Conservation (phyloP, 1,140 invertebrate genomes). For the Leptinotarsa texana region DNA sequence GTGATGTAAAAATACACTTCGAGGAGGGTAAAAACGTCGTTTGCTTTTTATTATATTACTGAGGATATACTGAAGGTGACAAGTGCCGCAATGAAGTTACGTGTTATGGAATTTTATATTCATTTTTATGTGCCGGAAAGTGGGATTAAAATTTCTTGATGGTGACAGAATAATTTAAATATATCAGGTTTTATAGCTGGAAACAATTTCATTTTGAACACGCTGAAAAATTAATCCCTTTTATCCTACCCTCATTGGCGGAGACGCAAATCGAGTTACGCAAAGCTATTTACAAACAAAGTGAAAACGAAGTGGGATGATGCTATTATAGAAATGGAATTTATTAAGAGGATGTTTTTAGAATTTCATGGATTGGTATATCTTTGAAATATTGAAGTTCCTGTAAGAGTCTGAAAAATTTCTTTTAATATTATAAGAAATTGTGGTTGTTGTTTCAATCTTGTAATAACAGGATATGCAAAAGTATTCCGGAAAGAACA, state of each 20-base stretch:
- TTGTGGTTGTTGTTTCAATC: too few species aligned
- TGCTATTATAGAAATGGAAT: too few species aligned
- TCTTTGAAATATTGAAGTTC: too few species aligned
- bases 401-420: too few species aligned
- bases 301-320: neutral
- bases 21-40: slow-evolving; percentile 47
- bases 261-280: neutral
- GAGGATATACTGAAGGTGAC: slow-evolving; percentile 53
- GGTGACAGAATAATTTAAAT: slow-evolving; percentile 51
- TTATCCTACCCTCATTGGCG: neutral
- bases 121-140: slow-evolving; percentile 48
- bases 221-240: neutral
- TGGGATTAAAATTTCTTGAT: slow-evolving; percentile 50
- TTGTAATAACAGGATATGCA: too few species aligned
- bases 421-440: too few species aligned
- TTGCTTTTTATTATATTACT: slow-evolving; percentile 53
- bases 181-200: slow-evolving; percentile 42
- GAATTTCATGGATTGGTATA: too few species aligned
- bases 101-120: slow-evolving; percentile 53
- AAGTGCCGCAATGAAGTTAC: slow-evolving; percentile 52
- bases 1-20: slow-evolving; percentile 54
- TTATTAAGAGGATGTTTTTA: too few species aligned
- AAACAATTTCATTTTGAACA: slow-evolving; percentile 11
- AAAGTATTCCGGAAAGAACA: too few species aligned
- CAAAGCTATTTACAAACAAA: neutral